Evolutionary conservation across 2,797 vertebrate species (phyloP), one percentile per base, ranked within the genome.

Genomic region (Cryptoblepharus egeriae): DNA sequence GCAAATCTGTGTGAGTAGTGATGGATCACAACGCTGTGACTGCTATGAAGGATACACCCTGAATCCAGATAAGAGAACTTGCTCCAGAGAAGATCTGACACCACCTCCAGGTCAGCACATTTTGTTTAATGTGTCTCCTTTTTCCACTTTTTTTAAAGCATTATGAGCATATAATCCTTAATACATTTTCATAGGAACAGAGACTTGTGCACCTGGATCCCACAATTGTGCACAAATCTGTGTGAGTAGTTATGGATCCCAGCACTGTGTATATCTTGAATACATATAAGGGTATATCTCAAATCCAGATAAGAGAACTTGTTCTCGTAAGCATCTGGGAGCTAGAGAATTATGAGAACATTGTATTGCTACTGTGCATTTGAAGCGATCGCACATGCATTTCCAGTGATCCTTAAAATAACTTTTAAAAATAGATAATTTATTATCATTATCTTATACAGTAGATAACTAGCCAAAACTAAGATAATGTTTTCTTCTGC

Each of bases 11-110:
- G 92, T 97, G 85, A 95, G 88, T 79, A 63, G 58, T 0, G 73
- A 89, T 3, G 70, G 88, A 74, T 96, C 96, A 9, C 95, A 95
- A 90, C 85, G 82, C 90, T 97, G 97, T 91, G 93, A 92, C 35
- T 98, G 97, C 93, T 94, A 87, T 11, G 63, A 83, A 3, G 97
- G 96, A 75, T 97, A 95, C 42, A 52, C 89, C 45, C 90, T 98
- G 81, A 97, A 97, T 83, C 84, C 89, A 55, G 96, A 97, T 87
- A 93, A 94, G 90, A 97, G 92, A 91, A 96, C 96, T 32, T 98
- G 97, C 90, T 96, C 75, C 35, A 49, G 75, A 8, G 45, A 49
- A 2, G 45, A 49, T 49, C 45, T 49, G 45, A 49, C 11, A 12
- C 5, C 45, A 11, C 45, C 45, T 49, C 13, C 45, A 49, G 45